Percentiles rank a stretch among this genome's conserved stretches.
Conservation (phyloP, 2,888 invertebrate genomes). For the Hetaerina titia region DNA sequence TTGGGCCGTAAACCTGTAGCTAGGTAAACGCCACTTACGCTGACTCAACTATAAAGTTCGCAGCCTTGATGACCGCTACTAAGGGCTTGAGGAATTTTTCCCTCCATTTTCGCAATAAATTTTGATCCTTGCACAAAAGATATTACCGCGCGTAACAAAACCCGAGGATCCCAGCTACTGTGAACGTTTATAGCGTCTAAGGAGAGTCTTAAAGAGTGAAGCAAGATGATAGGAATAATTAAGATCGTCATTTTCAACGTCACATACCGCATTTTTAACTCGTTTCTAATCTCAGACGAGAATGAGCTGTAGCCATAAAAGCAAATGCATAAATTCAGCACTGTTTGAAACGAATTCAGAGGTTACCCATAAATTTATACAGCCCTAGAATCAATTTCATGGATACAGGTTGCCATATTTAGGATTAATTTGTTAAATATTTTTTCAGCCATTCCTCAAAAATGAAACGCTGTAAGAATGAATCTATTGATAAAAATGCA, state of each 20-base stretch:
- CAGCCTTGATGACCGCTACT: slow-evolving; percentile 19
- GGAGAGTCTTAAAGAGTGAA: not conserved
- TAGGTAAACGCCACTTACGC: slow-evolving; percentile 11
- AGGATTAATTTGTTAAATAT: not conserved
- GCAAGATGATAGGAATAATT: not conserved
- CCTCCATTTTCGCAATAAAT: not conserved
- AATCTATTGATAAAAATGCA: not conserved
- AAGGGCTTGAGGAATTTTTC: not conserved
- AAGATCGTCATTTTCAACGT: not conserved
- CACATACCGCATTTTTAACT: not conserved
- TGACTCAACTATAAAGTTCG: slow-evolving; percentile 9
- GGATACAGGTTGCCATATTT: not conserved
- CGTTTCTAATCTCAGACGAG: not conserved
- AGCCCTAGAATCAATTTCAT: not conserved
- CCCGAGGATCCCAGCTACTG: not conserved
- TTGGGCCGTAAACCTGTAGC: not conserved
- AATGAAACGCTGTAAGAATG: not conserved
- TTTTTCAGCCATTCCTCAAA: not conserved
- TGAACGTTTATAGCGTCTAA: not conserved
- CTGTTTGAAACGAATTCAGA: not conserved
- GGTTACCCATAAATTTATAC: not conserved
- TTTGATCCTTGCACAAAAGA: not conserved
- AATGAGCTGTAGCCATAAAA: not conserved
- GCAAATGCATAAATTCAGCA: not conserved
- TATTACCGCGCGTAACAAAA: not conserved